A percentile compares a stretch with the other conserved stretches of the same genome.
Evolutionary conservation across 2,888 invertebrate genomes (phyloP).

Genomic region (Criorhina ranunculi): DNA sequence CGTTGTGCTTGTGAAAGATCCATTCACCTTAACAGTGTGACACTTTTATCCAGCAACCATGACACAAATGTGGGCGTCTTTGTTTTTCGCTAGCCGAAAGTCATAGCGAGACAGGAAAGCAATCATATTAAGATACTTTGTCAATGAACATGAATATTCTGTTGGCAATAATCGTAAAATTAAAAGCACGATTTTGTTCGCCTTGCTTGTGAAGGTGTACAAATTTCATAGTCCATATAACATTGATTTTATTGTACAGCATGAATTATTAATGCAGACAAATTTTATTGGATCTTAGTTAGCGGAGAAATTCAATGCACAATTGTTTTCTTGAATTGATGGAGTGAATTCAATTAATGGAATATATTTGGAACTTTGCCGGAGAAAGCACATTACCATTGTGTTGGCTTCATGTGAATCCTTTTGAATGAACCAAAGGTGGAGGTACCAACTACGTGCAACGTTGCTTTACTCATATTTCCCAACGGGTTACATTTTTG

Average conservation of each 20-base stretch:
- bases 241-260: conserved; percentile 4
- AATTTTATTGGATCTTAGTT: not conserved
- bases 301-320: conserved; percentile 2
- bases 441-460: too few species aligned
- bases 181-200: conserved; percentile 1
- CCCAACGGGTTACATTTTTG: too few species aligned
- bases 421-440: too few species aligned
- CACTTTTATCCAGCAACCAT: conserved; percentile 68
- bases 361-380: too few species aligned
- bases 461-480: too few species aligned
- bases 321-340: not conserved
- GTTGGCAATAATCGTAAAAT: conserved; percentile 51
- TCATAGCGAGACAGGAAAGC: conserved; percentile 35
- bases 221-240: conserved; percentile 15
- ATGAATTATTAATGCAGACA: not conserved
- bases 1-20: conserved; percentile 33
- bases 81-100: conserved; percentile 19
- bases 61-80: conserved; percentile 38
- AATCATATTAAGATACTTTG: conserved; percentile 55
- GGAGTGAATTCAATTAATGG: too few species aligned
- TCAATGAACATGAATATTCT: conserved; percentile 63
- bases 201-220: not conserved
- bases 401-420: too few species aligned
- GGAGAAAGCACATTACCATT: too few species aligned
- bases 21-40: conserved; percentile 54